phyloP scores from a whole-genome alignment of 2,797 vertebrate species.

The Lophotriccus pileatus region DNA sequence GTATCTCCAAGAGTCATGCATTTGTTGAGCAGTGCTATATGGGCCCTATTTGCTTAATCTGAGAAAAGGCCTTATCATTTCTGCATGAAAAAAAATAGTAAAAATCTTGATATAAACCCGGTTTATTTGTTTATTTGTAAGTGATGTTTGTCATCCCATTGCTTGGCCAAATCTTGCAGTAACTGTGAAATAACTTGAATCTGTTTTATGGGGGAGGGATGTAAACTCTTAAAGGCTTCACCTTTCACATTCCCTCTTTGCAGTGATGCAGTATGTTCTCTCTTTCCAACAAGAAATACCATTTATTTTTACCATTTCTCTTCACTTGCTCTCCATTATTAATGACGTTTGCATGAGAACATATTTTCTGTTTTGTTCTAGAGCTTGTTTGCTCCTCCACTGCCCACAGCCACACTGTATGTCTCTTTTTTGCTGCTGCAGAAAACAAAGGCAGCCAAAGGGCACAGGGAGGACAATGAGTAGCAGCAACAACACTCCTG shows the following conservation, averaged over 20 bases:
- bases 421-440: accelerated
- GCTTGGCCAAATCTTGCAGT: neutral
- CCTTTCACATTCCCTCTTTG: neutral
- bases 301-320: constrained; percentile 1
- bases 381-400: neutral
- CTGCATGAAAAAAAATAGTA: neutral
- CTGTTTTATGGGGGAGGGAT: neutral
- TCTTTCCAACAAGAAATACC: neutral
- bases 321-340: constrained; percentile 22
- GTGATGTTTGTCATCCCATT: neutral
- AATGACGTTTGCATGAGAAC: constrained; percentile 22
- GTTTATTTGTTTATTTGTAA: neutral
- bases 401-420: neutral
- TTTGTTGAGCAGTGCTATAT: neutral
- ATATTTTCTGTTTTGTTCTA: constrained; percentile 16
- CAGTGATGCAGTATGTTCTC: neutral
- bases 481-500: neutral
- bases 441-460: neutral
- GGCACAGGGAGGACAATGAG: neutral
- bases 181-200: neutral
- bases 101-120: neutral
- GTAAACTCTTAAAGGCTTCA: neutral
- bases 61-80: neutral
- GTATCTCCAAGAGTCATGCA: neutral
- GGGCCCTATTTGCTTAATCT: neutral